Evolutionary conservation across 2,113 vertebrate species (phyloP).

Genomic region (Archilochus colubris): DNA sequence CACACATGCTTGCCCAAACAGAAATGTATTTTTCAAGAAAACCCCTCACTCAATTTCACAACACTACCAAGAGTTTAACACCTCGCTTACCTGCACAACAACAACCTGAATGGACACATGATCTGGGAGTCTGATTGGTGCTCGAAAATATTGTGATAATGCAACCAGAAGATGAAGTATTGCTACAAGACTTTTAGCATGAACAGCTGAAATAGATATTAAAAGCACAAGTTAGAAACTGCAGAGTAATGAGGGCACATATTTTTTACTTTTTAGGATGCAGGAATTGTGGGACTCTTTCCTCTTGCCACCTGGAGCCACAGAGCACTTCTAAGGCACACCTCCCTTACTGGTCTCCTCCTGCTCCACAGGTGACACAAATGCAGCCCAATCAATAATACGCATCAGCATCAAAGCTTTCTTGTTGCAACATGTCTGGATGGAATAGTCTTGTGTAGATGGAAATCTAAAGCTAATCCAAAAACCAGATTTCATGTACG

Average conservation of each 20-base stretch:
- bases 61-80: not conserved
- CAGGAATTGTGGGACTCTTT: not conserved
- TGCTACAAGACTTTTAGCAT: conserved; percentile 95
- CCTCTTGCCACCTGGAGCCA: not conserved
- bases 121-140: conserved; percentile 94
- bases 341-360: not conserved
- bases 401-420: not conserved
- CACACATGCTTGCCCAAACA: fast-evolving
- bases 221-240: conserved; percentile 28
- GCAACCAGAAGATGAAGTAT: conserved; percentile 96
- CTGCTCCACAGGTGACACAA: not conserved
- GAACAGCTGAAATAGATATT: conserved; percentile 84
- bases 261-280: not conserved
- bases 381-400: not conserved
- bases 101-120: conserved; percentile 97
- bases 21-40: not conserved
- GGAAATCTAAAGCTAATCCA: conserved; percentile 47
- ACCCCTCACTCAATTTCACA: not conserved
- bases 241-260: not conserved
- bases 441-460: not conserved
- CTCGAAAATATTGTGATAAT: conserved; percentile 94
- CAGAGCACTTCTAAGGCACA: not conserved
- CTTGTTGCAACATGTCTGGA: not conserved
- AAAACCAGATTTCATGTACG: conserved; percentile 25
- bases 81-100: conserved; percentile 91